phyloP scores from a whole-genome alignment of 2,797 vertebrate genomes.

The Toxotes lorentzi region DNA sequence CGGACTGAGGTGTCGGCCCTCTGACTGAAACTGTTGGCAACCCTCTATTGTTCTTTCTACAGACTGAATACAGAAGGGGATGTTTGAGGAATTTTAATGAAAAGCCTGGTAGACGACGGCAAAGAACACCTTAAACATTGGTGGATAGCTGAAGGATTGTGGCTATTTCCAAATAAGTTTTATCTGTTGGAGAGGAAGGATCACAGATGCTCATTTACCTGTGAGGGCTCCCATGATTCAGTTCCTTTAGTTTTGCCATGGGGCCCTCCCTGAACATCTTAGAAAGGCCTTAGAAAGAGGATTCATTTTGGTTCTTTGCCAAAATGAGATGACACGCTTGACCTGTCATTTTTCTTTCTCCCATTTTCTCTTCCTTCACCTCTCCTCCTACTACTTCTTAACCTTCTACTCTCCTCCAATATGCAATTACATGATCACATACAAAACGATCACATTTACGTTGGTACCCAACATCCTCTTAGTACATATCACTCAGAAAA shows the following conservation, averaged over 20 bases:
- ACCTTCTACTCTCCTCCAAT: conserved; percentile 55
- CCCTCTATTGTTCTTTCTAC: conserved; percentile 44
- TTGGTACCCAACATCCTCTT: conserved; percentile 26
- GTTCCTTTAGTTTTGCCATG: conserved; percentile 25
- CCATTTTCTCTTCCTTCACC: conserved; percentile 25
- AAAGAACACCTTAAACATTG: conserved; percentile 17
- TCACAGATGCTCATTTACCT: conserved; percentile 31
- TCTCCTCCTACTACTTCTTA: conserved; percentile 17
- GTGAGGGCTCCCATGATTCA: conserved; percentile 35
- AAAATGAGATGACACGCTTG: conserved; percentile 13
- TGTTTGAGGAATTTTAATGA: conserved; percentile 18
- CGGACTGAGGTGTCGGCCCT: conserved; percentile 49
- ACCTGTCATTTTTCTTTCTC: conserved; percentile 35
- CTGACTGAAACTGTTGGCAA: conserved; percentile 44
- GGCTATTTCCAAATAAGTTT: conserved; percentile 36
- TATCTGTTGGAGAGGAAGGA: conserved; percentile 36
- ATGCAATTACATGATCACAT: conserved; percentile 75
- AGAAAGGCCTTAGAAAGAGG: conserved; percentile 64
- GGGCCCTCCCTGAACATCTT: conserved; percentile 35
- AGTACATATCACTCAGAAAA: conserved; percentile 27
- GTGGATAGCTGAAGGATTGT: conserved; percentile 22
- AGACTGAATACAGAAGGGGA: conserved; percentile 32
- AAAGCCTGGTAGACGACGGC: background rate
- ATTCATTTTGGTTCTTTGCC: conserved; percentile 35
- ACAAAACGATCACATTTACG: conserved; percentile 29